These are phyloP conservation scores for Congeria kusceri DNA, from an alignment of 2,888 invertebrate species.

Conservation along the genomic window DNA sequence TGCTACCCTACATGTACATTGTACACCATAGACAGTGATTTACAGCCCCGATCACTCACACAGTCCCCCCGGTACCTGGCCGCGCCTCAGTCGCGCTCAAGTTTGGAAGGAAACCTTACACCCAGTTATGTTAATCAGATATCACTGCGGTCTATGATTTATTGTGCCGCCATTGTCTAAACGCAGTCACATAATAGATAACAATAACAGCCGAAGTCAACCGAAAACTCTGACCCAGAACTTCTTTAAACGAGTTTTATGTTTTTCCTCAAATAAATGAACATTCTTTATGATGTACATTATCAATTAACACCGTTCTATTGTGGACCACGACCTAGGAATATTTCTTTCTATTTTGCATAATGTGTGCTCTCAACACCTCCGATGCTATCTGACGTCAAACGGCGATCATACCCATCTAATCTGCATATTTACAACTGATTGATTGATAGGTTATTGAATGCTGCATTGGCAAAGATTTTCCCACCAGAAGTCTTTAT, in stretches of 20 bases:
- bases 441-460: conserved; percentile 36
- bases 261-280: conserved; percentile 23
- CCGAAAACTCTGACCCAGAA: conserved; percentile 51
- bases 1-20: no score
- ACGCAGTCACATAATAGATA: conserved; percentile 34
- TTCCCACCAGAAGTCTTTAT: no score
- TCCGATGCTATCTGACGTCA: conserved; percentile 41
- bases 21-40: no score
- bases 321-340: conserved; percentile 31
- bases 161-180: conserved; percentile 47
- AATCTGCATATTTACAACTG: conserved; percentile 30
- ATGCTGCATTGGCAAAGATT: conserved; percentile 13
- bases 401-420: conserved; percentile 16
- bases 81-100: no score
- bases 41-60: no score
- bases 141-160: conserved; percentile 45
- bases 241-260: conserved; percentile 7
- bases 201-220: conserved; percentile 45
- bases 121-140: conserved; percentile 15
- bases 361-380: conserved; percentile 49
- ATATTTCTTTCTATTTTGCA: conserved; percentile 19
- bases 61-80: no score
- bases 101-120: conserved; percentile 19
- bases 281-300: conserved; percentile 32
- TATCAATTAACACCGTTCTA: conserved; percentile 33